These are phyloP conservation scores for Trissolcus japonicus DNA, from an alignment of 2,888 invertebrate species.

Conservation along the genomic window DNA sequence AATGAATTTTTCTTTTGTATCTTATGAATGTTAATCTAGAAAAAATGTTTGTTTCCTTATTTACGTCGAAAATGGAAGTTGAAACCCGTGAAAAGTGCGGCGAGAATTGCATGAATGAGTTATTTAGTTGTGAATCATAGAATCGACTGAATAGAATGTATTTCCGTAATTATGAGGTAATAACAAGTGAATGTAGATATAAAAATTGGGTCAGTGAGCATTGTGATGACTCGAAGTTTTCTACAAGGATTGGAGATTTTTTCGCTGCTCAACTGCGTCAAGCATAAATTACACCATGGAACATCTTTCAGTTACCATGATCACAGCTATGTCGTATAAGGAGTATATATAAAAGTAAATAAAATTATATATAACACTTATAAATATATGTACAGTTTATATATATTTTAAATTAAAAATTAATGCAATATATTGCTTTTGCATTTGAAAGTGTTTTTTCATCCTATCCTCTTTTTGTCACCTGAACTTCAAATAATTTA, in stretches of 20 bases:
- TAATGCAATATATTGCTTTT: slow-evolving; percentile 61
- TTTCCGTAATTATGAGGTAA: slow-evolving; percentile 62
- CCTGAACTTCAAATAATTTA: not conserved
- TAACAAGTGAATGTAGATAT: slow-evolving; percentile 61
- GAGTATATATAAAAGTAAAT: slow-evolving; percentile 67
- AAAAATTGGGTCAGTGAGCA: slow-evolving; percentile 56
- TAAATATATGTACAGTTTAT: slow-evolving; percentile 76
- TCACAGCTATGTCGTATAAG: slow-evolving; percentile 71
- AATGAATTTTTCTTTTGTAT: slow-evolving; percentile 26
- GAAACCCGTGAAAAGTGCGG: not conserved
- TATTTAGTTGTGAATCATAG: slow-evolving; percentile 66
- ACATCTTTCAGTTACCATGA: slow-evolving; percentile 72
- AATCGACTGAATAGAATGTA: slow-evolving; percentile 71
- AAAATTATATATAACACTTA: slow-evolving; percentile 65
- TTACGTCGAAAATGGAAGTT: slow-evolving; percentile 14
- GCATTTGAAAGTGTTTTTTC: slow-evolving; percentile 7
- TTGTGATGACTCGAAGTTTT: slow-evolving; percentile 57
- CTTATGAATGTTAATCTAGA: slow-evolving; percentile 40
- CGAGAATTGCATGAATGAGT: slow-evolving; percentile 35
- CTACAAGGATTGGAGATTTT: slow-evolving; percentile 60
- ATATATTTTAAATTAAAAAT: slow-evolving; percentile 77
- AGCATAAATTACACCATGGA: slow-evolving; percentile 64
- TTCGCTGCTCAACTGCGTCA: slow-evolving; percentile 69
- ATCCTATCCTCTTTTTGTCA: not conserved
- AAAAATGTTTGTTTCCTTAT: slow-evolving; percentile 24